A percentile compares a stretch with the other conserved stretches of the same genome.
phyloP scores from a whole-genome alignment of 2,797 vertebrate species.

The Poecilia wingei region DNA sequence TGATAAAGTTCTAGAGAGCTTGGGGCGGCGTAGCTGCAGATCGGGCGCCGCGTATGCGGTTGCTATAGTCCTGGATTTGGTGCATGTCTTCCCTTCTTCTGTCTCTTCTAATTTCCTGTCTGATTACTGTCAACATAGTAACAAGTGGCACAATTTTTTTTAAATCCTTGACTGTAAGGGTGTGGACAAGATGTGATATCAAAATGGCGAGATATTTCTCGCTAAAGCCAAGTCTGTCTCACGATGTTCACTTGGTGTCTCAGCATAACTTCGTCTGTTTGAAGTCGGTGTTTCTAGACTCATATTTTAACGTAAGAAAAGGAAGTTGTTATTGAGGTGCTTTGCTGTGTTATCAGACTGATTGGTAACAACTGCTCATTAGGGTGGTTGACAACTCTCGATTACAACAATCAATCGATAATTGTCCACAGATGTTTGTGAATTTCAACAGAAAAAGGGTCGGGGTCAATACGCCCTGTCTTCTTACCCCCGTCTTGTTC shows the following conservation, averaged over 20 bases:
- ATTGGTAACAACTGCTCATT: neutral
- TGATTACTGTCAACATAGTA: neutral
- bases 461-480: neutral
- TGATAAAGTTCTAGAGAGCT: slow-evolving; percentile 70
- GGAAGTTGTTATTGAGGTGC: neutral
- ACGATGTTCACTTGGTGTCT: neutral
- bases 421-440: neutral
- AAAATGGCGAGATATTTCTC: neutral
- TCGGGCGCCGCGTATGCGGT: neutral
- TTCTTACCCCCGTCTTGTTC: slow-evolving; percentile 1
- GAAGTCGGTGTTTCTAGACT: neutral
- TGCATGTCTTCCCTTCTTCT: neutral
- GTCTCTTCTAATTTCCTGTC: neutral
- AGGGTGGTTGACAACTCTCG: neutral
- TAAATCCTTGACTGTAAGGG: neutral
- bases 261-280: neutral
- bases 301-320: neutral
- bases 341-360: neutral
- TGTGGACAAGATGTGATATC: neutral
- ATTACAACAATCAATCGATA: neutral
- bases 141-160: too few relatives aligned
- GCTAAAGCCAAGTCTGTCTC: neutral
- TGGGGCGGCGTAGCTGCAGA: slow-evolving; percentile 42
- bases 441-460: neutral
- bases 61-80: neutral